Conservation (phyloP, 2,797 vertebrate genomes). For the Fringilla coelebs region DNA sequence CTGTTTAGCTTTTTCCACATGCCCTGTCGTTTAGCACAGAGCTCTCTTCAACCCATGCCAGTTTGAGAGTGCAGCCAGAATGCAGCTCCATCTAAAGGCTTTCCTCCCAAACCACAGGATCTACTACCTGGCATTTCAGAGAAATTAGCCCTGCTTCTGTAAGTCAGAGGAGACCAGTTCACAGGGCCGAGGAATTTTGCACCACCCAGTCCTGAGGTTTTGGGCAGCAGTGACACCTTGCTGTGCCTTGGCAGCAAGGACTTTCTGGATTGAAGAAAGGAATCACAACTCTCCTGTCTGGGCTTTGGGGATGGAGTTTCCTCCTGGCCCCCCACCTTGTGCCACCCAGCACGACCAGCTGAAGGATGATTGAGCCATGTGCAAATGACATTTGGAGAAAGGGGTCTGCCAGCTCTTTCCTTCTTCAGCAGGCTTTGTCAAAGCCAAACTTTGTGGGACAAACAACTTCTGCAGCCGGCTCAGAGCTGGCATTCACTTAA, state of each 20-base stretch:
- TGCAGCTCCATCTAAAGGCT: not conserved
- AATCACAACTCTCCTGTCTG: rapidly evolving
- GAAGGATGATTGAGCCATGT: not conserved
- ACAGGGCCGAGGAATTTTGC: not conserved
- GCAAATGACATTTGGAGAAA: not conserved
- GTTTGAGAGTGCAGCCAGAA: not conserved
- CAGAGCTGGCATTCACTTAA: not conserved
- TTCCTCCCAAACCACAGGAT: not conserved
- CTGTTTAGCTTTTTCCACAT: constrained; percentile 21
- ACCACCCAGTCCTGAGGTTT: not conserved
- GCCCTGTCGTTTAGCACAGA: not conserved
- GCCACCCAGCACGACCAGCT: not conserved
- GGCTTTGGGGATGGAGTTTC: not conserved
- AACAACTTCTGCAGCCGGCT: not conserved
- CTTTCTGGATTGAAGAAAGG: not conserved
- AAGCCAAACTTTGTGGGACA: not conserved
- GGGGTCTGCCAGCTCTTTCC: not conserved
- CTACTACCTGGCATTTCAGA: not conserved
- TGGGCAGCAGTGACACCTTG: not conserved
- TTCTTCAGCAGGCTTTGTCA: not conserved
- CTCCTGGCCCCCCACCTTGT: not conserved
- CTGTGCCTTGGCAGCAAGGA: not conserved
- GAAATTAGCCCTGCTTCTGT: not conserved
- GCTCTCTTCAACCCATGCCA: not conserved
- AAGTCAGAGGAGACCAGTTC: not conserved